These are phyloP conservation scores for Kryphioiulus occultus DNA, from an alignment of 2,888 invertebrate genomes.

Conservation along the genomic window DNA sequence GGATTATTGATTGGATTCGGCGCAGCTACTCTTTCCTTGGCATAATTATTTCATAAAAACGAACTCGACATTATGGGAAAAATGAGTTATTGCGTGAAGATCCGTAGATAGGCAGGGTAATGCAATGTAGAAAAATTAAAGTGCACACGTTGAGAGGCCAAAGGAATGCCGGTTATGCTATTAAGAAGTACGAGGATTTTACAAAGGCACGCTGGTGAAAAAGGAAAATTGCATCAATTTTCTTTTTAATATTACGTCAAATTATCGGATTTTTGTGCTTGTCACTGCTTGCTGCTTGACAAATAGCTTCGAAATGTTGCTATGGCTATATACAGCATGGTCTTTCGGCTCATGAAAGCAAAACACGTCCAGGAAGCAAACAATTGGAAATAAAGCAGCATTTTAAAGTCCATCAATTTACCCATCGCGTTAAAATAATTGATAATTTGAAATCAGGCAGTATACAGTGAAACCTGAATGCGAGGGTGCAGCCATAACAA, in stretches of 20 bases:
- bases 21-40: background rate
- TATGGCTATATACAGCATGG: background rate
- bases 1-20: background rate
- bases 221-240: background rate
- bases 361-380: background rate
- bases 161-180: background rate
- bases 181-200: background rate
- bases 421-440: background rate
- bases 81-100: background rate
- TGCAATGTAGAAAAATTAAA: background rate
- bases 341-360: background rate
- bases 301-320: too few species aligned
- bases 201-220: background rate
- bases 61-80: background rate
- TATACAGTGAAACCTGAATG: too few species aligned
- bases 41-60: slow-evolving; percentile 23
- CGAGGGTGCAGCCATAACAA: too few species aligned
- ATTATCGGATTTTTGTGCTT: slow-evolving; percentile 13
- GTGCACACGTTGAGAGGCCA: background rate
- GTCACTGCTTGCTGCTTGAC: background rate
- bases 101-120: background rate
- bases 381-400: background rate
- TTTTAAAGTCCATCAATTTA: background rate
- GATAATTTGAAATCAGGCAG: background rate
- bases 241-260: too few species aligned